Evolutionary conservation across 2,888 invertebrate species (phyloP), one percentile per base, ranked within the genome.

Genomic region (Brachycybe producta): DNA sequence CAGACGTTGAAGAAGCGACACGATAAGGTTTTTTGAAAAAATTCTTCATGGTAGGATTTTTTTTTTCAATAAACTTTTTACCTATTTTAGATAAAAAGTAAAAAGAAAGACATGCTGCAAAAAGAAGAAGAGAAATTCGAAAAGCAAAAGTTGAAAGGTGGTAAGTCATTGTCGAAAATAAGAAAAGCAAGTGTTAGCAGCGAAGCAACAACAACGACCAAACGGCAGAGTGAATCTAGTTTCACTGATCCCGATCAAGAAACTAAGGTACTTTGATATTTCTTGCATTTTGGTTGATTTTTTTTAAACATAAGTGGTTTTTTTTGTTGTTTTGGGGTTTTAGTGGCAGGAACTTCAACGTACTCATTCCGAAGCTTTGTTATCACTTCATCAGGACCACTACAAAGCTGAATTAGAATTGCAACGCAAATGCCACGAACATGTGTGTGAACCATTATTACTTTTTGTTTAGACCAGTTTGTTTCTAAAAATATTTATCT

Each of bases 381-480:
- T 67, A 26, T 59, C 59, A 4, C 39, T 52, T 28, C 27, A 44
- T 40, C 63, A 65, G 50, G 82, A 82, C 55, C 81, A 83, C 54
- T 75, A 80, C 30, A 68, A 74, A 27, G 78, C 78, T 52, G 84
- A 84, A 65, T 74, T 77, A 40, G 84, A 85, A 55, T 66, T 91
- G 54, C 77, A 83, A 43, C 80, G 86, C 64, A 83, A 85, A 62
- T 88, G 86, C 67, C 84, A 86, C 65, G 85, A 87, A 60, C 73
- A 76, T 41, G 69, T 73, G 54, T 64, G 68, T 60, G 58, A 3
- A 35, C 23, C 34, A 27, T 19, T 23, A 27, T 13, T 8, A 21
- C 13, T 23, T 21, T 17, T 11, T 23, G 23, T 21, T 32, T 21
- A 32, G 15, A 36, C 5, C 17, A 21, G 23, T 17, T 19, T 19